Percentiles rank a stretch among this genome's conserved stretches.
Conservation (phyloP, 1,140 invertebrate species). For the Pteromalus puparum region DNA sequence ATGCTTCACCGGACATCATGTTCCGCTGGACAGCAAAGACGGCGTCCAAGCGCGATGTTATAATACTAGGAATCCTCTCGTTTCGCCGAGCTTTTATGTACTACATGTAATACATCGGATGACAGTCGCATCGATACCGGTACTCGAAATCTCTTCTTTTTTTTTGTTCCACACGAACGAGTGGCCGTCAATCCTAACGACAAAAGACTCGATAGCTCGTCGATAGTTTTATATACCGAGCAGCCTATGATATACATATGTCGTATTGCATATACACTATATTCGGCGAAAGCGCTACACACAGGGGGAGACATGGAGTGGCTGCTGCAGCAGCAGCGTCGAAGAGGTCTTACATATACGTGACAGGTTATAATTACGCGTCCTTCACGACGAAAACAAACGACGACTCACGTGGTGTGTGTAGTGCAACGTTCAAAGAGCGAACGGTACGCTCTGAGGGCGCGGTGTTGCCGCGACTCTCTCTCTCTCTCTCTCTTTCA, state of each 20-base stretch:
- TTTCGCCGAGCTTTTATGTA: background rate
- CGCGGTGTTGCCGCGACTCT: background rate
- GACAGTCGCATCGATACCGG: background rate
- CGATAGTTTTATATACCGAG: background rate
- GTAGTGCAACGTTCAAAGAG: background rate
- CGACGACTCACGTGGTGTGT: slow-evolving; percentile 17
- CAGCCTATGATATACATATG: background rate
- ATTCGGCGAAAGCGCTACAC: background rate
- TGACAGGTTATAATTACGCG: slow-evolving; percentile 23
- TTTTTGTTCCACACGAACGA: background rate
- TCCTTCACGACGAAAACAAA: slow-evolving; percentile 18
- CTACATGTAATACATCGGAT: background rate
- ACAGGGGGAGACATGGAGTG: background rate
- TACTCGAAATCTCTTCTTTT: background rate
- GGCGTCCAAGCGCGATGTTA: background rate
- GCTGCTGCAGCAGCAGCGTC: background rate
- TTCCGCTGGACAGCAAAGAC: background rate
- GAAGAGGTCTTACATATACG: slow-evolving; percentile 5
- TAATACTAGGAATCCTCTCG: background rate
- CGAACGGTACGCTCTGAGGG: background rate
- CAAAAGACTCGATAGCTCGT: background rate
- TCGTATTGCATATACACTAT: background rate
- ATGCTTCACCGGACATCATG: background rate
- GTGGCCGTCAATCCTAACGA: background rate
- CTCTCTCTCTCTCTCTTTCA: too few species aligned